These are phyloP conservation scores for Magallana ariakensis DNA, from an alignment of 1,140 invertebrate species.

Conservation along the genomic window DNA sequence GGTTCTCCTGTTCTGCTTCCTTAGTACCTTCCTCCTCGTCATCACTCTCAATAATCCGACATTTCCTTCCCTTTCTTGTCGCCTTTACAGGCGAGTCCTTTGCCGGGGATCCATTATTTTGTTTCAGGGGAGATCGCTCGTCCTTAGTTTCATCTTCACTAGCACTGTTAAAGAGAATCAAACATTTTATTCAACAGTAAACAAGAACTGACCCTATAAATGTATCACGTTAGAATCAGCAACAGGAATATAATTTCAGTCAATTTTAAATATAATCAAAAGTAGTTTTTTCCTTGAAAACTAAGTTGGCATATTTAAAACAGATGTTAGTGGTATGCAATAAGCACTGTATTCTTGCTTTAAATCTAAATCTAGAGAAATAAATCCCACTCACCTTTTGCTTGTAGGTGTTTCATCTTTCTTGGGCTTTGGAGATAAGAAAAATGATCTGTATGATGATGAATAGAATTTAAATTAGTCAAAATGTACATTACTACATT, in stretches of 20 bases:
- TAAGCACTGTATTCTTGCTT: too few relatives aligned
- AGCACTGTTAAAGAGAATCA: background rate
- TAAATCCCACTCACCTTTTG: background rate
- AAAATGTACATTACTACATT: too few relatives aligned
- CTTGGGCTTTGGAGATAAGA: slow-evolving; percentile 36
- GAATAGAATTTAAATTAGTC: background rate
- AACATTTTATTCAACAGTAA: too few relatives aligned
- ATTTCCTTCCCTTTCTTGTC: slow-evolving; percentile 49
- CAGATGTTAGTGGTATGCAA: too few relatives aligned
- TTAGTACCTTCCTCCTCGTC: slow-evolving; percentile 54
- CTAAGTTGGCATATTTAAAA: too few relatives aligned
- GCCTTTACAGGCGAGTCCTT: slow-evolving; percentile 63
- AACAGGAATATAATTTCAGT: too few relatives aligned
- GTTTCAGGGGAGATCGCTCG: slow-evolving; percentile 57
- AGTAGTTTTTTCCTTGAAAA: too few relatives aligned
- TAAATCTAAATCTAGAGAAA: too few relatives aligned
- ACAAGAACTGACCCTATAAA: too few relatives aligned
- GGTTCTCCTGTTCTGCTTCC: slow-evolving; percentile 23
- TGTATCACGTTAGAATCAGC: too few relatives aligned
- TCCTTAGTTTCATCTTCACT: background rate
- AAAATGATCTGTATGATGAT: slow-evolving; percentile 25
- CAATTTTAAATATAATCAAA: too few relatives aligned
- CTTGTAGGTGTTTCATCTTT: background rate
- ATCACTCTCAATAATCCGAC: slow-evolving; percentile 63
- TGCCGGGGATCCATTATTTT: slow-evolving; percentile 58